Base-by-base conservation (phyloP, 1,140 invertebrate species). In the Danaus melanippus region DNA sequence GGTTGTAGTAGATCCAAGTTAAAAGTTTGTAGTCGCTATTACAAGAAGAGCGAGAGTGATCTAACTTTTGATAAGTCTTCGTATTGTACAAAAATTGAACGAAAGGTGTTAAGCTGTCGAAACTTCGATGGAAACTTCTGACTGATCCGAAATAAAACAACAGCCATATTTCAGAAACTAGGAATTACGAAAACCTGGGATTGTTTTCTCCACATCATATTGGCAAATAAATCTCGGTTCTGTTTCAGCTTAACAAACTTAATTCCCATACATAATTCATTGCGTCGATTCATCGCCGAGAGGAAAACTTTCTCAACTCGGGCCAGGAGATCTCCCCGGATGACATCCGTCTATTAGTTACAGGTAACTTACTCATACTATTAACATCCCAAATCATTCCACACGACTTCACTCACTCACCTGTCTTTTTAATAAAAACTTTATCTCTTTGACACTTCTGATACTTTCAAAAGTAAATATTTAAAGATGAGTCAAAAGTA, bases 181-280 rank as follows among this genome's bases (percentile, higher is more conserved):
- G 21, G 21, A 32, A 8, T 32, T 78, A 71, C 62, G 61, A 78
- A 82, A 74, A 84, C 82, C 67, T 85, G 79, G 74, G 75, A 84
- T 81, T 84, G 79, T 84, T 82, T 84, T 82, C 76, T 79, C 68
- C 76, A 84, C 79, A 79, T 86, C 80, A 84, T 82, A 82, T 83
- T 75, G 69, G 66, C 68, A 73, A 84, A 86, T 84, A 86, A 86
- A 86, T 84, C 83, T 80, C 54, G 65, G 67, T 32, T 32, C 21
- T 32, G 21, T 32, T 32, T 32, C 67, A 74, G 69, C 81, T 81
- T 84, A 86, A 83, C 82, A 78, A 84, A 84, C 68, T 84, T 86
- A 84, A 86, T 86, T 86, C 79, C 74, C 74, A 84, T 83, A 79
- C 79, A 86, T 86, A 80, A 84, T 84, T 82, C 79, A 86, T 84